Evolutionary conservation across 53 echinoderm and acorn worm genomes (phyloP).

Genomic region (Paelopatides confundens): DNA sequence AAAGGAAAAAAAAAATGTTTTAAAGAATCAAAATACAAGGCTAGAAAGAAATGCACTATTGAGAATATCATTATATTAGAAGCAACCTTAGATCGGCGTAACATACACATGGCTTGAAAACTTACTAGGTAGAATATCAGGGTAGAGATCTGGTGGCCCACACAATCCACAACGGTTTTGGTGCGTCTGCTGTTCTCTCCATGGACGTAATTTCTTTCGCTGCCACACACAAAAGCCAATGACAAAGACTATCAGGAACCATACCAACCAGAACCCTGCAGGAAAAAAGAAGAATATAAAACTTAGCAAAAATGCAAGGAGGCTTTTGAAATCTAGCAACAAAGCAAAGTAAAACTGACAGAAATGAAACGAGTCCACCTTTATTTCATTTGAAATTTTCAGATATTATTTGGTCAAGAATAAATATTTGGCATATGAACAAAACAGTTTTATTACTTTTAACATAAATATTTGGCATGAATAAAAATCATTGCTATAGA

Average conservation of each 20-base stretch:
- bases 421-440: too few relatives aligned
- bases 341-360: background rate
- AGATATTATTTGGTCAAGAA: too few relatives aligned
- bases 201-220: constrained; percentile 85
- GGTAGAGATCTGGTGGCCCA: constrained; percentile 84
- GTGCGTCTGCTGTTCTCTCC: constrained; percentile 64
- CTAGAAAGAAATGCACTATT: too few relatives aligned
- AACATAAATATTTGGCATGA: too few relatives aligned
- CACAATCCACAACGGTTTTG: constrained; percentile 72
- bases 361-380: background rate
- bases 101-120: background rate
- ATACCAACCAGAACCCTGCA: constrained; percentile 97
- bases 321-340: background rate
- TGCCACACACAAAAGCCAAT: constrained; percentile 99
- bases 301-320: background rate
- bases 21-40: too few relatives aligned
- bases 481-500: too few relatives aligned
- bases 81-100: too few relatives aligned
- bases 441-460: too few relatives aligned
- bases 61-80: too few relatives aligned
- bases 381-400: background rate
- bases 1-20: background rate
- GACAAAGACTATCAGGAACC: constrained; percentile 96
- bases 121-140: constrained; percentile 89
- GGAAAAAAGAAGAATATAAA: background rate